A percentile compares a stretch with the other conserved stretches of the same genome.
Conservation (phyloP, 2,888 invertebrate genomes). For the Corbicula japonica region DNA sequence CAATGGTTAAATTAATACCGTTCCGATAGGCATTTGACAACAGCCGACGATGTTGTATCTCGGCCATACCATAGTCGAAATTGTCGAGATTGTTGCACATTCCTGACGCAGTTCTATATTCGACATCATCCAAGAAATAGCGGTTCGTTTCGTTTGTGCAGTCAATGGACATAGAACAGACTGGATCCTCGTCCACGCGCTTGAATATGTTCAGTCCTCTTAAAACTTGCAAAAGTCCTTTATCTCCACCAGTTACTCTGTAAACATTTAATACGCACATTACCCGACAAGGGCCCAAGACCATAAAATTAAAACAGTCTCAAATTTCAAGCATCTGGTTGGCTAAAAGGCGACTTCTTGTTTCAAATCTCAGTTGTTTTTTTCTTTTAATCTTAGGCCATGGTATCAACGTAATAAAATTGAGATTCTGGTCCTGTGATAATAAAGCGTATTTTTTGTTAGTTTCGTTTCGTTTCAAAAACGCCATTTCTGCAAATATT, state of each 20-base stretch:
- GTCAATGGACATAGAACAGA: constrained; percentile 37
- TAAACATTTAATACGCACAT: not conserved
- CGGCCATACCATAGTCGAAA: constrained; percentile 92
- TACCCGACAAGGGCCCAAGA: too few relatives aligned
- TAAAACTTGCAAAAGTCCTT: not conserved
- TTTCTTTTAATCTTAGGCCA: too few relatives aligned
- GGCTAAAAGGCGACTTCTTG: too few relatives aligned
- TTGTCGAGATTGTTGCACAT: constrained; percentile 97
- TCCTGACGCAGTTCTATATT: constrained; percentile 95
- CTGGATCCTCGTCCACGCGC: constrained; percentile 25
- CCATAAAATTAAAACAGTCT: too few relatives aligned
- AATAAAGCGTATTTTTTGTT: too few relatives aligned
- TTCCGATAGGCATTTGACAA: constrained; percentile 33
- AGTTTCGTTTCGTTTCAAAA: too few relatives aligned
- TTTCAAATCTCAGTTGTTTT: too few relatives aligned
- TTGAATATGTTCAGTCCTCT: not conserved
- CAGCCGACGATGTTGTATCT: constrained; percentile 36
- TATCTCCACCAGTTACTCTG: not conserved
- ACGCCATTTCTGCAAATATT: too few relatives aligned
- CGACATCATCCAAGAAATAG: constrained; percentile 2
- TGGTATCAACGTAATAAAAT: too few relatives aligned
- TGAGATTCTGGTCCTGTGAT: too few relatives aligned
- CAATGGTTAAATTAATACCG: too few relatives aligned
- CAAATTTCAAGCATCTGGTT: too few relatives aligned
- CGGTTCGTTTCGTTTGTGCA: constrained; percentile 81